These are phyloP conservation scores for Pollenia labialis DNA, from an alignment of 2,888 invertebrate species.

Conservation along the genomic window DNA sequence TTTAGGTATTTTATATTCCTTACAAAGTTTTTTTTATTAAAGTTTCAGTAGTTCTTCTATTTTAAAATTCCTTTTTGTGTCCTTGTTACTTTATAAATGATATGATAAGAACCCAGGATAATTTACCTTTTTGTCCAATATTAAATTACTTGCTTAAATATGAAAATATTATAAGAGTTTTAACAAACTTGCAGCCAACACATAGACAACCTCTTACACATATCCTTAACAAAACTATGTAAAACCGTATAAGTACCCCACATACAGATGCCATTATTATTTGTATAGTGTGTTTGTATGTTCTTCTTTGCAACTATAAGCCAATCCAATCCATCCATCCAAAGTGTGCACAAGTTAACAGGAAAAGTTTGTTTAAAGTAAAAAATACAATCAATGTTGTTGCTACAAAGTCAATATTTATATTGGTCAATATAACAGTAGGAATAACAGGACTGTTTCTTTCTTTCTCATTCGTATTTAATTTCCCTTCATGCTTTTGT, in stretches of 20 bases:
- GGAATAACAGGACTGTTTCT: constrained; percentile 27
- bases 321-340: background rate
- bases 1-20: background rate
- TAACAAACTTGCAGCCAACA: constrained; percentile 15
- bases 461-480: background rate
- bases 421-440: constrained; percentile 59
- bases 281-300: no score
- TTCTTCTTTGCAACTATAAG: background rate
- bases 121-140: constrained; percentile 42
- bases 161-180: constrained; percentile 34
- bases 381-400: constrained; percentile 53
- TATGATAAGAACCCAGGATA: background rate
- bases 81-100: background rate
- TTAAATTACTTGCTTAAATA: constrained; percentile 45
- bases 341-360: constrained; percentile 23
- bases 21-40: background rate
- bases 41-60: background rate
- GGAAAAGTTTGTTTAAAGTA: constrained; percentile 28
- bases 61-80: background rate
- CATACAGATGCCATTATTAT: background rate
- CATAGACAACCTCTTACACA: background rate
- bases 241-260: background rate
- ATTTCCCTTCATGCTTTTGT: constrained; percentile 27
- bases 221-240: background rate
- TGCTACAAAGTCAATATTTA: constrained; percentile 66